Evolutionary conservation across 2,797 vertebrate species (phyloP).

Genomic region (Oreochromis grahami): DNA sequence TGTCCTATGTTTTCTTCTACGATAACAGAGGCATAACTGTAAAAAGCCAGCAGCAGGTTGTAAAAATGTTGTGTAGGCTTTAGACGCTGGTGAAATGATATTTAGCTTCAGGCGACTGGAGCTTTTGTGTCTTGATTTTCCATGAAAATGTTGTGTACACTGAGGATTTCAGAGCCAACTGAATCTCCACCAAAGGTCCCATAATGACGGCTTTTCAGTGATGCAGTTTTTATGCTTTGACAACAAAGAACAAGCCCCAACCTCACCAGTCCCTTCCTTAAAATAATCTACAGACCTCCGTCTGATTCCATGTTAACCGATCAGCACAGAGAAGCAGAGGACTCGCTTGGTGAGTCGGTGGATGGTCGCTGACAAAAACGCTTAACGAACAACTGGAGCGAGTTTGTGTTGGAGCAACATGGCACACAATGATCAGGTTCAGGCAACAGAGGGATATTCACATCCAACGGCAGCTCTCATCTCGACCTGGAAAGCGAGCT

Average conservation of each 20-base stretch:
- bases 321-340: not conserved
- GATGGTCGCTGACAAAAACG: not conserved
- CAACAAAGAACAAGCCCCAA: not conserved
- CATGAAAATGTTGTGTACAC: not conserved
- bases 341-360: not conserved
- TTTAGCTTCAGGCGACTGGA: not conserved
- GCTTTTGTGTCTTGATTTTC: not conserved
- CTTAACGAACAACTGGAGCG: not conserved
- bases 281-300: not conserved
- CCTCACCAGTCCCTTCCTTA: no score
- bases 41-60: not conserved
- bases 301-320: not conserved
- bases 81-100: not conserved
- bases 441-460: conserved; percentile 54
- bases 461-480: conserved; percentile 48
- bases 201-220: not conserved
- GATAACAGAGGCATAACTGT: not conserved
- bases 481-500: conserved; percentile 1
- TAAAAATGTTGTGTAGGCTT: not conserved
- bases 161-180: not conserved
- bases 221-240: not conserved
- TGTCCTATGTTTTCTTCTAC: not conserved
- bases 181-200: not conserved
- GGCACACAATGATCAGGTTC: conserved; percentile 58
- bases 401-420: conserved; percentile 39